Percentiles rank a stretch among this genome's conserved stretches.
Conservation (phyloP, 1,140 invertebrate genomes). For the Charaxes varanes region DNA sequence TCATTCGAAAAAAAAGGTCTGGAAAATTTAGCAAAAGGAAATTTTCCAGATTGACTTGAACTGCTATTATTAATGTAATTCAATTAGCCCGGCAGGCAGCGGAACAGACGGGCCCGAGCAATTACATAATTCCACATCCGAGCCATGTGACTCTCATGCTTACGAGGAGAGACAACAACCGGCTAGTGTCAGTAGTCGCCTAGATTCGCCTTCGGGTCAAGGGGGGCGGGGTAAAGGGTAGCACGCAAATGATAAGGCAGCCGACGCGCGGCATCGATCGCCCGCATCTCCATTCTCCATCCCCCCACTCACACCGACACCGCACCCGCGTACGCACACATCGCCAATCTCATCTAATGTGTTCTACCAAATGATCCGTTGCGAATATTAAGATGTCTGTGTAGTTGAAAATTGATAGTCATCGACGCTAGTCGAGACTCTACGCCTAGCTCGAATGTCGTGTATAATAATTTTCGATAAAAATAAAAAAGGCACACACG, state of each 20-base stretch:
- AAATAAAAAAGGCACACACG: no score
- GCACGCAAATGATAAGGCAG: constrained; percentile 63
- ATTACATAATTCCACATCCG: constrained; percentile 6
- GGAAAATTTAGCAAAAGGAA: no score
- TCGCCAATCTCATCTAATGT: constrained; percentile 46
- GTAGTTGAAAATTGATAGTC: constrained; percentile 45
- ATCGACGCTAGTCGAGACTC: constrained; percentile 15
- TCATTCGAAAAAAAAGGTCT: no score
- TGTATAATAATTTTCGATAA: no score
- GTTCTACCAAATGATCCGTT: constrained; percentile 66
- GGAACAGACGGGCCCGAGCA: no score
- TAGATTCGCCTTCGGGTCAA: constrained; percentile 28
- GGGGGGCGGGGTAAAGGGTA: constrained; percentile 28
- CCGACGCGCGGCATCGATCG: constrained; percentile 61
- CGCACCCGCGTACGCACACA: constrained; percentile 30
- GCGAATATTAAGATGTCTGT: constrained; percentile 56
- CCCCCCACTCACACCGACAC: constrained; percentile 30
- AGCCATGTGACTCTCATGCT: constrained; percentile 33
- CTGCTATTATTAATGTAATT: neutral
- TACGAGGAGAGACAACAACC: constrained; percentile 29
- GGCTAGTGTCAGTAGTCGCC: constrained; percentile 30
- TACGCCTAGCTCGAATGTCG: no score
- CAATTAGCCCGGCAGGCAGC: neutral
- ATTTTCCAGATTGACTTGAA: no score
- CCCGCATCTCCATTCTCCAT: constrained; percentile 20